Percentiles rank a stretch among this genome's conserved stretches.
Evolutionary conservation across 1,140 invertebrate genomes (phyloP).

Genomic region (Thaumetopoea pityocampa): DNA sequence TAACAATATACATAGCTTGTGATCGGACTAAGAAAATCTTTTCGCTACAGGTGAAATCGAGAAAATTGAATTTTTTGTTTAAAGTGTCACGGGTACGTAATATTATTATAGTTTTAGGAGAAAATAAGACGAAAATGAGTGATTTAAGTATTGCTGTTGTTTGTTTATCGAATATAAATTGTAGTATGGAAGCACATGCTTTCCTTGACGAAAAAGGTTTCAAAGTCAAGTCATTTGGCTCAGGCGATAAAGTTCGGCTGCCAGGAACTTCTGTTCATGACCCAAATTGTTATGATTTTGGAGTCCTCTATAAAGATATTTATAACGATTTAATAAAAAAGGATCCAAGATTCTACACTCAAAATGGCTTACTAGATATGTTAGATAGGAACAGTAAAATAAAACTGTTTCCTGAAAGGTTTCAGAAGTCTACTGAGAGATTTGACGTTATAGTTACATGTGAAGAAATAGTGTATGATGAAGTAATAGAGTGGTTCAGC

Average conservation of each 20-base stretch:
- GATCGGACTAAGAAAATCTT: no score
- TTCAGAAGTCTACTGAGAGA: conserved; percentile 93
- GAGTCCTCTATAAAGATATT: conserved; percentile 96
- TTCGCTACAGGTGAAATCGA: no score
- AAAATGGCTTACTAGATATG: conserved; percentile 99
- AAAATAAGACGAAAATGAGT: no score
- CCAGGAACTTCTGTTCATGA: conserved; percentile 95
- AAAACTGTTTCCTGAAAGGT: conserved; percentile 95
- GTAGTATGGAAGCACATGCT: conserved; percentile 99
- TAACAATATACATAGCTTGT: no score
- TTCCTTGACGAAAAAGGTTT: conserved; percentile 98
- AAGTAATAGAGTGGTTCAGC: no score
- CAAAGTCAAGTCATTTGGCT: conserved; percentile 96
- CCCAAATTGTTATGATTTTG: conserved; percentile 99
- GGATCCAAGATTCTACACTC: conserved; percentile 95
- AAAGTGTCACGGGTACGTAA: no score
- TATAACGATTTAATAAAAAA: conserved; percentile 94
- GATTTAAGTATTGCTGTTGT: no score
- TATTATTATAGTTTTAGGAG: no score
- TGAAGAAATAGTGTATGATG: conserved; percentile 99
- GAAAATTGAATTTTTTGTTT: no score
- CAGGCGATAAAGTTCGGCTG: conserved; percentile 97
- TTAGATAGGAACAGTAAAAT: conserved; percentile 97
- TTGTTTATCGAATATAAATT: no score
- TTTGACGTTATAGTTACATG: conserved; percentile 98